Percentiles rank a stretch among this genome's conserved stretches.
phyloP scores from a whole-genome alignment of 1,140 invertebrate species.

The Drosophila leontia region DNA sequence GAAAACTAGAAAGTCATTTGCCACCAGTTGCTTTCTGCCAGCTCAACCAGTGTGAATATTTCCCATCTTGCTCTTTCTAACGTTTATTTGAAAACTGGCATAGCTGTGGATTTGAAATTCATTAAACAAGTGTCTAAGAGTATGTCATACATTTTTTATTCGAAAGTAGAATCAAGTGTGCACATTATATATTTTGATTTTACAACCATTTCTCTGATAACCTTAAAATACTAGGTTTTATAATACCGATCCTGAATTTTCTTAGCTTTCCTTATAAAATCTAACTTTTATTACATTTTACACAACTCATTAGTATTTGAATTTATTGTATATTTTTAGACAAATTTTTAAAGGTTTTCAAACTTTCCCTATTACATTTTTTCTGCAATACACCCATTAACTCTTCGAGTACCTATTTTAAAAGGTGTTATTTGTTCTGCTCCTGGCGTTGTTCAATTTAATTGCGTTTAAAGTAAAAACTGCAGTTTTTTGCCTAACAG shows the following conservation, averaged over 20 bases:
- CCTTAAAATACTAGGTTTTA: too few species aligned
- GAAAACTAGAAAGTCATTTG: conserved; percentile 52
- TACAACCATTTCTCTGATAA: too few species aligned
- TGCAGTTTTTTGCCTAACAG: conserved; percentile 11
- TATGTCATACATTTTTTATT: background rate
- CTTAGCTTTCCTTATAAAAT: too few species aligned
- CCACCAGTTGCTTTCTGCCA: conserved; percentile 32
- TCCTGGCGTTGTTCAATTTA: background rate
- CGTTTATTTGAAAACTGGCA: background rate
- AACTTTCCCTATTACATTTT: background rate
- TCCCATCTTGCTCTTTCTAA: background rate
- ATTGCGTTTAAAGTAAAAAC: conserved; percentile 19
- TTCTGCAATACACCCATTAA: background rate
- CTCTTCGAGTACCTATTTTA: too few species aligned
- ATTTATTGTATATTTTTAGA: background rate
- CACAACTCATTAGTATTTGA: too few species aligned
- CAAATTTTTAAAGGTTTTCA: background rate
- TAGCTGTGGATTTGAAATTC: background rate
- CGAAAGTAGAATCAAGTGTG: background rate
- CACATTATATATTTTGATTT: too few species aligned
- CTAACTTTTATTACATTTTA: too few species aligned
- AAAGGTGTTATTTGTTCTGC: conserved; percentile 5
- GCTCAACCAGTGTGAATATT: background rate
- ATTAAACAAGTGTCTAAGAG: background rate
- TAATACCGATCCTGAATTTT: too few species aligned